Conservation (phyloP, 2,888 invertebrate species). For the Cosmorhoe ocellata region DNA sequence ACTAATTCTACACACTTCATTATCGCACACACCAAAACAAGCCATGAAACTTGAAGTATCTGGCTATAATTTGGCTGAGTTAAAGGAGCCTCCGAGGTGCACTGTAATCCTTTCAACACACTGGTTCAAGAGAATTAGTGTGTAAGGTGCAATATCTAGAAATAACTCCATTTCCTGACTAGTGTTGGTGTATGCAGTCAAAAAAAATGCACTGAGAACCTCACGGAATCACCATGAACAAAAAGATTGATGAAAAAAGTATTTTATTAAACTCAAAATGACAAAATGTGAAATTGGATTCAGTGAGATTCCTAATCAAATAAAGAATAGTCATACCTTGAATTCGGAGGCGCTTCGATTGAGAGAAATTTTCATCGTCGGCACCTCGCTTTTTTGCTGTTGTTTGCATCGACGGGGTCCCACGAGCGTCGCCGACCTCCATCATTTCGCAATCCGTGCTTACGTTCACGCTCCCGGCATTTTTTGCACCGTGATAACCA, state of each 20-base stretch:
- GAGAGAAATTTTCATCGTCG: conserved; percentile 59
- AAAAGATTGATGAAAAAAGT: no score
- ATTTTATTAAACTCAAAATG: no score
- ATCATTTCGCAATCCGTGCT: conserved; percentile 72
- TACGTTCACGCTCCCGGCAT: conserved; percentile 42
- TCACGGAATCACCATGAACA: conserved; percentile 59
- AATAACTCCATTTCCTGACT: background rate
- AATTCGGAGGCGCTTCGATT: conserved; percentile 63
- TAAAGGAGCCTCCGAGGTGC: no score
- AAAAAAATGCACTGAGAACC: conserved; percentile 34
- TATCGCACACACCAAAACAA: conserved; percentile 1
- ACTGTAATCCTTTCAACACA: no score
- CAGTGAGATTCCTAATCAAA: conserved; percentile 52
- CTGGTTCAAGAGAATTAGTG: no score
- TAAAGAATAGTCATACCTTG: conserved; percentile 64
- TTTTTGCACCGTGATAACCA: conserved; percentile 70
- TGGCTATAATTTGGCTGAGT: background rate
- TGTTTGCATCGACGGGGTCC: conserved; percentile 40
- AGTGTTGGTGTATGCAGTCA: background rate
- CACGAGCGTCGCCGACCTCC: conserved; percentile 47
- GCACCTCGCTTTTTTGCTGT: conserved; percentile 70
- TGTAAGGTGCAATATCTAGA: no score
- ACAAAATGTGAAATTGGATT: conserved; percentile 30
- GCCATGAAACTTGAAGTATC: background rate
- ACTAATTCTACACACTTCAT: background rate